Evolutionary conservation across 2,888 invertebrate genomes (phyloP), one percentile per base, ranked within the genome.

Genomic region (Cheilosia impressa): DNA sequence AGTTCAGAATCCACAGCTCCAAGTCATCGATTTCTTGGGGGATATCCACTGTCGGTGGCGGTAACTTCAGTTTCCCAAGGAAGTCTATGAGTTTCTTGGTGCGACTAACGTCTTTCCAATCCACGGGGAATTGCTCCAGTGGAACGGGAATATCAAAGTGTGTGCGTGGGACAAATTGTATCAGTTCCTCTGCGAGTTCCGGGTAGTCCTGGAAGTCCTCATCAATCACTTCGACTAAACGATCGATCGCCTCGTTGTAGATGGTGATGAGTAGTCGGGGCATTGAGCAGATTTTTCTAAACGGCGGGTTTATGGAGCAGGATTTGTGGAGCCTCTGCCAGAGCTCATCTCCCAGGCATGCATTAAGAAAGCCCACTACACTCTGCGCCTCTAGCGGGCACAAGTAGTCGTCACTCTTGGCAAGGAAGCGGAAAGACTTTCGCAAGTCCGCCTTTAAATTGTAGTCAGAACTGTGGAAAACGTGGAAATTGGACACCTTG

Each of bases 241-340:
- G 94, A 60, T 93, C 93, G 24, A 96, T 93, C 27, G 95, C 95
- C 88, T 94, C 93, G 89, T 96, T 96, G 89, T 95, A 96, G 60
- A 96, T 92, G 66, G 92, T 91, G 15, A 95, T 93, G 6, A 95
- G 93, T 55, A 89, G 94, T 93, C 88, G 93, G 90, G 66, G 96
- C 10, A 88, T 78, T 2, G 66, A 84, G 22, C 89, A 90, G 89
- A 93, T 91, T 89, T 92, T 89, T 75, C 92, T 38, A 90, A 91
- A 89, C 87, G 92, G 88, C 82, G 90, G 88, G 90, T 92, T 88
- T 15, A 71, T 83, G 4, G 71, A 43, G 15, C 87, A 84, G 2
- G 90, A 89, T 15, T 87, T 75, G 0, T 91, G 92, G 47, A 95
- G 92, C 87, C 93, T 93, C 76, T 93, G 93, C 94, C 95, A 95